Conservation (phyloP, 2,797 vertebrate genomes). For the Periparus ater region DNA sequence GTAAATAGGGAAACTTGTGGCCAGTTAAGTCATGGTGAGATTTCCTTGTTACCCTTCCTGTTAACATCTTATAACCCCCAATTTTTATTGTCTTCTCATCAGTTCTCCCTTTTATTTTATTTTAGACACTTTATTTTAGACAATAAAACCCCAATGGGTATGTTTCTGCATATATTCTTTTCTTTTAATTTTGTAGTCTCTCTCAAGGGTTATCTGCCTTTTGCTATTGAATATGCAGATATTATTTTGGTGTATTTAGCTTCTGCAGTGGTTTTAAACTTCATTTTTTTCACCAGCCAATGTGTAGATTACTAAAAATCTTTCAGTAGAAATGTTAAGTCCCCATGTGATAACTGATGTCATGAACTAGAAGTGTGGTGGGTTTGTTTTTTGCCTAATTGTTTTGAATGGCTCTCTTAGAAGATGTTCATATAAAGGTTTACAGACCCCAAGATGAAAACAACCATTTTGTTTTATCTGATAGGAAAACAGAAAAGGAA, state of each 20-base stretch:
- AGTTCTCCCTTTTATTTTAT: neutral
- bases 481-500: neutral
- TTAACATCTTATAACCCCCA: neutral
- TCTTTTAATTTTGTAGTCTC: neutral
- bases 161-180: neutral
- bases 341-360: neutral
- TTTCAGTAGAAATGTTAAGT: neutral
- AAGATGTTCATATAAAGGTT: neutral
- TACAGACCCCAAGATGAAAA: neutral
- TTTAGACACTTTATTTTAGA: neutral
- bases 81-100: neutral
- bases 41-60: neutral
- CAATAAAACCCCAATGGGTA: neutral
- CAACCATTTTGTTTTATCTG: neutral
- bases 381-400: neutral
- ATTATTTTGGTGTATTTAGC: neutral
- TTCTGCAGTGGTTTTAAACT: neutral
- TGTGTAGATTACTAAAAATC: neutral
- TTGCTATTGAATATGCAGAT: neutral
- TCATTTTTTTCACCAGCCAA: neutral
- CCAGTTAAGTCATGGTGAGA: neutral
- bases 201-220: neutral
- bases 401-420: neutral
- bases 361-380: neutral
- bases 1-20: neutral